Conservation (phyloP, 2,113 vertebrate genomes). For the Notarius lentiginosus region DNA sequence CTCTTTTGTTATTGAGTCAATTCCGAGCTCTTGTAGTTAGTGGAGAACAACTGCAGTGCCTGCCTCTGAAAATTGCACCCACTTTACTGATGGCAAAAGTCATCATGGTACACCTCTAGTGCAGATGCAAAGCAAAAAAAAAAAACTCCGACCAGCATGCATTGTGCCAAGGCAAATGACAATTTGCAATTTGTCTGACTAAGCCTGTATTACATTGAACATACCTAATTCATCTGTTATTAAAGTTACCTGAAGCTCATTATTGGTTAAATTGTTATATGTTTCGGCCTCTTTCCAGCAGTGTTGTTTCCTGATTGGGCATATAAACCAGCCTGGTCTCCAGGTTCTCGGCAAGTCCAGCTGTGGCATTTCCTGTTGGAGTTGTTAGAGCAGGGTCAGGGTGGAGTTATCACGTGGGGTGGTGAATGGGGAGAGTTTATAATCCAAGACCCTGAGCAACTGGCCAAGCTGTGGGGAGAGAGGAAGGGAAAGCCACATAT, state of each 20-base stretch:
- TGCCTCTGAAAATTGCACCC: not conserved
- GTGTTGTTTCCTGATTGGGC: slow-evolving; percentile 77
- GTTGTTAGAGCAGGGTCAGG: slow-evolving; percentile 69
- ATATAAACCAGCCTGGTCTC: slow-evolving; percentile 74
- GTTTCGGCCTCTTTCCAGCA: slow-evolving; percentile 54
- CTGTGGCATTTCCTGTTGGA: slow-evolving; percentile 80
- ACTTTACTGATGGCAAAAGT: not conserved
- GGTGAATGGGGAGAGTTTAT: slow-evolving; percentile 79
- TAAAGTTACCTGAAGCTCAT: not conserved
- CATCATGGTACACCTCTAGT: not conserved
- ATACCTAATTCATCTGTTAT: not conserved
- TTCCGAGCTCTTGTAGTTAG: not conserved
- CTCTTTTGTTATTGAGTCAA: not conserved
- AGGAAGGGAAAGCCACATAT: slow-evolving; percentile 79
- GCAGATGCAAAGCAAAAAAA: not conserved
- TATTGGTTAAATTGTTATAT: not conserved
- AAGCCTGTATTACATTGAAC: not conserved
- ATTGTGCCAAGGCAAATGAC: not conserved
- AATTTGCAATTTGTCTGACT: not conserved
- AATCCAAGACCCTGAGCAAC: slow-evolving; percentile 74
- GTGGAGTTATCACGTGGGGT: slow-evolving; percentile 73
- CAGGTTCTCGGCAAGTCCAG: slow-evolving; percentile 77
- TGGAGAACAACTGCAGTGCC: not conserved
- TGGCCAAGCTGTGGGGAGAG: slow-evolving; percentile 78
- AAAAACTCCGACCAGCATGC: not conserved